Percentiles rank a stretch among this genome's conserved stretches.
phyloP scores from a whole-genome alignment of 2,888 invertebrate genomes.

The Calameuta pallipes region DNA sequence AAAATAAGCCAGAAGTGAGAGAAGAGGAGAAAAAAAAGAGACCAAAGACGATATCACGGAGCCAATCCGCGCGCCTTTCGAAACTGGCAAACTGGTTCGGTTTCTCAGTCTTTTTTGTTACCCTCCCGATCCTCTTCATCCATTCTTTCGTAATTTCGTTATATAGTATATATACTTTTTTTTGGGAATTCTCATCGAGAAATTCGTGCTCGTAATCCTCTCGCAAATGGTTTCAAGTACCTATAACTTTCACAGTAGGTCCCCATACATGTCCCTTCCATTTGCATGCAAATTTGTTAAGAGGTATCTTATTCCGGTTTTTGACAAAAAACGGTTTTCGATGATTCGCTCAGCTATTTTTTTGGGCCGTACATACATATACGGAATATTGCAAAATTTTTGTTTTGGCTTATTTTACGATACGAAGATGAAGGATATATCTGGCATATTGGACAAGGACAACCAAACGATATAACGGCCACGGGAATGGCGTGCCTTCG shows the following conservation, averaged over 20 bases:
- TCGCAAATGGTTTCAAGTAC: neutral
- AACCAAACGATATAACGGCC: too few relatives aligned
- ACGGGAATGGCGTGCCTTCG: too few relatives aligned
- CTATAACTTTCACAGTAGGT: neutral
- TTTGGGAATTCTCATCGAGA: neutral
- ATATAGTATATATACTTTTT: neutral
- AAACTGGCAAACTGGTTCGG: neutral
- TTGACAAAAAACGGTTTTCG: neutral
- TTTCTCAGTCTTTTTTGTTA: neutral
- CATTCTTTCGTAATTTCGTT: neutral
- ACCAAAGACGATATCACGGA: neutral
- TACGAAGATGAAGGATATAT: neutral
- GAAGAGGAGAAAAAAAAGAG: neutral
- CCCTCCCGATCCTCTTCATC: neutral
- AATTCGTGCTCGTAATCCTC: neutral
- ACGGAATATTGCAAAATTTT: neutral
- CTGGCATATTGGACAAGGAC: neutral
- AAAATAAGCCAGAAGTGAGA: conserved; percentile 1
- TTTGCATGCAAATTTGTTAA: neutral
- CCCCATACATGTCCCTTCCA: neutral
- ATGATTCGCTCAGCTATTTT: neutral
- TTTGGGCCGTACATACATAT: neutral
- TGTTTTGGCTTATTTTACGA: neutral
- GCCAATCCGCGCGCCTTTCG: neutral
- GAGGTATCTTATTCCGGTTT: neutral